Percentiles rank a stretch among this genome's conserved stretches.
Conservation (phyloP, 2,113 vertebrate species). For the Alosa alosa region DNA sequence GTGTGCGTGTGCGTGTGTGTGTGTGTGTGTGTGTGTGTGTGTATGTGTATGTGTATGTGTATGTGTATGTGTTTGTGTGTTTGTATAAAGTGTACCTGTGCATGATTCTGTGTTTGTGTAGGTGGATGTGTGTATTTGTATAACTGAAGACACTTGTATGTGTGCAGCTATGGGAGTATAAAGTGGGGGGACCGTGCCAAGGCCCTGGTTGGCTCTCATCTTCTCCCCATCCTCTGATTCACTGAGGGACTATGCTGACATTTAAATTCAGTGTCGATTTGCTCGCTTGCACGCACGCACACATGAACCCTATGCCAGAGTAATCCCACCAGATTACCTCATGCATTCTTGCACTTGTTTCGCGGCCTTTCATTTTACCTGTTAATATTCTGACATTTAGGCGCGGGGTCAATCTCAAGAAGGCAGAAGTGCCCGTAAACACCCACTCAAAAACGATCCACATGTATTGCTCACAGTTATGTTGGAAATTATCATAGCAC, state of each 20-base stretch:
- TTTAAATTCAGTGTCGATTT: slow-evolving; percentile 25
- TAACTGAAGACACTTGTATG: background rate
- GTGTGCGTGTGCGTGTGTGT: background rate
- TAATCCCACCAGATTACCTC: background rate
- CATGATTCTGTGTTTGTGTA: slow-evolving; percentile 10
- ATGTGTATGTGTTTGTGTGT: background rate
- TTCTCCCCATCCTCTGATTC: slow-evolving; percentile 15
- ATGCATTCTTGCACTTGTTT: background rate
- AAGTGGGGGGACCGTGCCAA: background rate
- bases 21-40: background rate
- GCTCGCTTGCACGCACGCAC: background rate
- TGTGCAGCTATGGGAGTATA: background rate
- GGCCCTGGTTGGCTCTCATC: background rate
- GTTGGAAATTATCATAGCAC: background rate
- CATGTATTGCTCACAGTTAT: background rate
- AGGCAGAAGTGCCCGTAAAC: background rate
- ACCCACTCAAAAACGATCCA: background rate
- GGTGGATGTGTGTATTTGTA: slow-evolving; percentile 12
- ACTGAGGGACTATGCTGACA: slow-evolving; percentile 34
- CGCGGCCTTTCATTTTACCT: background rate
- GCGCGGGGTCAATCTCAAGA: background rate
- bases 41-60: background rate
- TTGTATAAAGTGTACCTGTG: background rate
- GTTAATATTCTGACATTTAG: background rate
- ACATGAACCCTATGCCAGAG: background rate